phyloP scores from a whole-genome alignment of 92 coral and sea anemone genomes.

The Siderastrea siderea region DNA sequence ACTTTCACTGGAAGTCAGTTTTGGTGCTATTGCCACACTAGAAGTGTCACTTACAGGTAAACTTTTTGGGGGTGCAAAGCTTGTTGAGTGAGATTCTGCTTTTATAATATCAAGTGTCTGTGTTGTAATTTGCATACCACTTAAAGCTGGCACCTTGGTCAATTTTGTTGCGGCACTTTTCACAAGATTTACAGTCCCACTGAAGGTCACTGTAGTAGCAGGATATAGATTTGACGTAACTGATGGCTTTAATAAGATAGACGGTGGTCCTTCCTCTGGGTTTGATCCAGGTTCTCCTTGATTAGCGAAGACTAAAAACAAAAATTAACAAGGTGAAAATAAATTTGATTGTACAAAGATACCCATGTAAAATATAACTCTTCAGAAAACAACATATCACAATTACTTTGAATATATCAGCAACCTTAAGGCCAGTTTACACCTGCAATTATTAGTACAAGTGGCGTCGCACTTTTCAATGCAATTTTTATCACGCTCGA shows the following conservation, averaged over 20 bases:
- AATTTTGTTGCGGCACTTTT: not conserved
- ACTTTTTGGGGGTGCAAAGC: not conserved
- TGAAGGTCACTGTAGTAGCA: not conserved
- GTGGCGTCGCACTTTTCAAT: no score
- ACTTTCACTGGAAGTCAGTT: not conserved
- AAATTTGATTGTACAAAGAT: not conserved
- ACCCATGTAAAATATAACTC: no score
- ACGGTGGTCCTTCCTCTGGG: not conserved
- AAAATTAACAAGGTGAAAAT: not conserved
- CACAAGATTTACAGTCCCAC: not conserved
- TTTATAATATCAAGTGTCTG: not conserved
- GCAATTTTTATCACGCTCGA: no score
- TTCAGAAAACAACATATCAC: no score
- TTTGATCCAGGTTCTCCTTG: constrained; percentile 22
- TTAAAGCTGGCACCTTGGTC: no score
- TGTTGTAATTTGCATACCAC: not conserved
- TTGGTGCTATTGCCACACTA: not conserved
- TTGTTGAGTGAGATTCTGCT: not conserved
- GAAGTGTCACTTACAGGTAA: not conserved
- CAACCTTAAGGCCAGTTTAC: no score
- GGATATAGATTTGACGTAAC: not conserved
- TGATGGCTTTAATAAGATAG: not conserved
- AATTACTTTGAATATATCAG: no score
- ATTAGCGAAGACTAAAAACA: not conserved
- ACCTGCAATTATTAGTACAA: no score